A percentile compares a stretch with the other conserved stretches of the same genome.
phyloP scores from a whole-genome alignment of 2,888 invertebrate genomes.

The Plutella xylostella region DNA sequence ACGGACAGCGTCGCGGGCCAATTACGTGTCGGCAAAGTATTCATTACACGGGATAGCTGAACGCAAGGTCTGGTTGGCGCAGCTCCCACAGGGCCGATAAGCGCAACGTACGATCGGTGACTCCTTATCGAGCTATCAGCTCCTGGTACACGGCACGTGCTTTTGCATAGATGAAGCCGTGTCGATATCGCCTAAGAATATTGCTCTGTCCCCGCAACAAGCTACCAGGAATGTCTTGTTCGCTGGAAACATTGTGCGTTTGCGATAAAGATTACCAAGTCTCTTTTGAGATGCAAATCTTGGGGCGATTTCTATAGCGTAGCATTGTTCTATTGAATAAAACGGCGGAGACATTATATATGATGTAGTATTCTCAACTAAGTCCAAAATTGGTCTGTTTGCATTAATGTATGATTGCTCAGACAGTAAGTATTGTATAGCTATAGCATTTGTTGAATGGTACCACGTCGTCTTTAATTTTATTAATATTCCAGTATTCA shows the following conservation, averaged over 20 bases:
- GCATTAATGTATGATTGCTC: no score
- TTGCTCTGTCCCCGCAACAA: constrained; percentile 34
- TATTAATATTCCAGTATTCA: no score
- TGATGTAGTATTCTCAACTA: no score
- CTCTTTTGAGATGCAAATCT: constrained; percentile 44
- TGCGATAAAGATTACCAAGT: constrained; percentile 36
- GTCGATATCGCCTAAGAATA: constrained; percentile 38
- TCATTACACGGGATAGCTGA: constrained; percentile 47
- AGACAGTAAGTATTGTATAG: no score
- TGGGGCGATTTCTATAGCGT: constrained; percentile 39
- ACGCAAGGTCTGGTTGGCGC: constrained; percentile 36
- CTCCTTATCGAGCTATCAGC: constrained; percentile 48
- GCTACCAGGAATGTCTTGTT: constrained; percentile 26
- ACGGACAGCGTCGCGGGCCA: constrained; percentile 34
- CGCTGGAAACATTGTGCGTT: constrained; percentile 13
- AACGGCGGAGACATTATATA: no score
- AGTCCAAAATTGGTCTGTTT: no score
- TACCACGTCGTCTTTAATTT: no score
- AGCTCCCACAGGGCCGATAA: constrained; percentile 38
- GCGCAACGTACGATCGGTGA: constrained; percentile 49
- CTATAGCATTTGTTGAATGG: no score
- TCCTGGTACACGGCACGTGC: constrained; percentile 46
- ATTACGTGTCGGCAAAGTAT: constrained; percentile 47
- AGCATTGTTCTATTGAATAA: constrained; percentile 43
- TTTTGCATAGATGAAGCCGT: constrained; percentile 38